Conservation (phyloP, 2,113 vertebrate genomes). For the Vombatus ursinus region DNA sequence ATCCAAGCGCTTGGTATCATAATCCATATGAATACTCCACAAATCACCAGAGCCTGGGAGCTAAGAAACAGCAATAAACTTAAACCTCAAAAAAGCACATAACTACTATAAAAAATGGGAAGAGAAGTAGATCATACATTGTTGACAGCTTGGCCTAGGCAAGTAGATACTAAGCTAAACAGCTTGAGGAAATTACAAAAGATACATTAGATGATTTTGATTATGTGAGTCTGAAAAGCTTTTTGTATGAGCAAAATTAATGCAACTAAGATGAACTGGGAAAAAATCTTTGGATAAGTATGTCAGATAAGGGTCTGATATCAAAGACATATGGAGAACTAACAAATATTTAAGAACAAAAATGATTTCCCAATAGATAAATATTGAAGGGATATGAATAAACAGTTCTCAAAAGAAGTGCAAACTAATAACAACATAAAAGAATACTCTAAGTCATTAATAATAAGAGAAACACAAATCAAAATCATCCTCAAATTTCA, state of each 20-base stretch:
- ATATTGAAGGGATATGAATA: not conserved
- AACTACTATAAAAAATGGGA: not conserved
- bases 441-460: not conserved
- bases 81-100: not conserved
- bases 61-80: slow-evolving; percentile 69
- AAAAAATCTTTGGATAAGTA: not conserved
- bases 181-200: not conserved
- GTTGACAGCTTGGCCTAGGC: not conserved
- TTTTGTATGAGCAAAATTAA: not conserved
- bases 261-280: not conserved
- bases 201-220: not conserved
- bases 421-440: not conserved
- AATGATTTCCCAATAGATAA: not conserved
- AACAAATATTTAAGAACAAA: not conserved
- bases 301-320: not conserved
- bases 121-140: not conserved
- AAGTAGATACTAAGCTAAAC: not conserved
- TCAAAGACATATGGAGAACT: not conserved
- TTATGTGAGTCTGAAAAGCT: not conserved
- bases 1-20: slow-evolving; percentile 83
- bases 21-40: slow-evolving; percentile 90
- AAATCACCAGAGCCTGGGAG: slow-evolving; percentile 85
- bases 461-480: not conserved
- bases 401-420: not conserved
- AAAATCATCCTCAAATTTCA: not conserved